Evolutionary conservation across 2,113 vertebrate species (phyloP), one percentile per base, ranked within the genome.

Genomic region (Labrus mixtus): DNA sequence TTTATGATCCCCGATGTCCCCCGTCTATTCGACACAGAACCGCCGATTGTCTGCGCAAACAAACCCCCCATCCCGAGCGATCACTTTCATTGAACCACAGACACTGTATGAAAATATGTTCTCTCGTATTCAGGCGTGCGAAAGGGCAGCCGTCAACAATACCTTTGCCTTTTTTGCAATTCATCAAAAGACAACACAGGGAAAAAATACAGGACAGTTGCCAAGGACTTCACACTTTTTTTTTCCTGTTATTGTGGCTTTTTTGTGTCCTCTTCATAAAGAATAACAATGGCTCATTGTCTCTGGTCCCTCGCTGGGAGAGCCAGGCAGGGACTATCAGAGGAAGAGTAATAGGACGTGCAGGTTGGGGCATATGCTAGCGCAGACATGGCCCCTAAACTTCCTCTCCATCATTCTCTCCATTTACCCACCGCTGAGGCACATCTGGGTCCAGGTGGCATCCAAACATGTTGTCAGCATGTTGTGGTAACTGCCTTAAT

Each of bases 401-500:
- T 83, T 86, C 85, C 72, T 66, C 82, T 85, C 86, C 86, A 78
- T 87, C 87, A 81, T 84, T 78, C 77, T 73, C 78, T 70, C 82
- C 68, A 78, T 86, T 81, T 86, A 70, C 87, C 89, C 80, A 72
- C 89, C 78, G 64, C 86, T 69, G 87, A 82, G 87, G 53, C 83
- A 89, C 89, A 90, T 90, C 90, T 92, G 90, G 86, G 87, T 81
- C 87, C 89, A 87, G 85, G 91, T 92, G 89, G 91, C 88, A 75
- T 84, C 78, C 51, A 80, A 82, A 81, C 88, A 85, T 84, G 89
- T 87, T 89, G 89, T 88, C 85, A 83, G 87, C 80, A 71, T 83
- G 89, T 83, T 78, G 81, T 33, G 77, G 77, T 80, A 87, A 82
- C 82, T 67, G 87, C 84, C 80, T 87, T 91, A 91, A 92, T 90